Evolutionary conservation across 2,113 vertebrate species (phyloP).

Genomic region (Boulengeromyrus knoepffleri): DNA sequence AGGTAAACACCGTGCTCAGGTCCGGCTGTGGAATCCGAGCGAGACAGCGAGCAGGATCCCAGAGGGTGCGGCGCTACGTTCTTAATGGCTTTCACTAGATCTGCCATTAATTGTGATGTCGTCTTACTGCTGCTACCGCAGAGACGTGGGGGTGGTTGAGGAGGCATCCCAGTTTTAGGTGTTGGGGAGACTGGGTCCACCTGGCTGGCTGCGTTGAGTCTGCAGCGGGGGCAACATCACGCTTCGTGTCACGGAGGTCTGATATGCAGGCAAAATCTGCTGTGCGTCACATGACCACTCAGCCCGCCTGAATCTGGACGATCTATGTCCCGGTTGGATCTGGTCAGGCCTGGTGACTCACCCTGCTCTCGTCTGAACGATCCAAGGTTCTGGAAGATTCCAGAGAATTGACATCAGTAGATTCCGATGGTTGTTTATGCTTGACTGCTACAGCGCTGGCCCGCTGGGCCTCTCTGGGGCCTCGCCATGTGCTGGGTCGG

Average conservation of each 20-base stretch:
- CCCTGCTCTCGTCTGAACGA: background rate
- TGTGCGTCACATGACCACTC: background rate
- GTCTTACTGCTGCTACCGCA: conserved; percentile 21
- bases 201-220: conserved; percentile 25
- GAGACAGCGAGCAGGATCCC: background rate
- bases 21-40: conserved; percentile 14
- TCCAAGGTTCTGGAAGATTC: background rate
- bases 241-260: conserved; percentile 20
- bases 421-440: background rate
- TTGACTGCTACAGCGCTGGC: background rate
- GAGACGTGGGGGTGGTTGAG: background rate
- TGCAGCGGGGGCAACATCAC: background rate
- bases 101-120: background rate
- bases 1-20: conserved; percentile 33
- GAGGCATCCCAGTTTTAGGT: conserved; percentile 15
- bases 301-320: background rate
- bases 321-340: background rate
- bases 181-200: conserved; percentile 35
- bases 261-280: background rate
- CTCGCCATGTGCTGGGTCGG: background rate
- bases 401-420: background rate
- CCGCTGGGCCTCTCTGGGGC: background rate
- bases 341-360: background rate
- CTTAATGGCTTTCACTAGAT: conserved; percentile 17
- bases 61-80: too few relatives aligned